phyloP scores from a whole-genome alignment of 2,888 invertebrate species.

The Teinopalpus imperialis region DNA sequence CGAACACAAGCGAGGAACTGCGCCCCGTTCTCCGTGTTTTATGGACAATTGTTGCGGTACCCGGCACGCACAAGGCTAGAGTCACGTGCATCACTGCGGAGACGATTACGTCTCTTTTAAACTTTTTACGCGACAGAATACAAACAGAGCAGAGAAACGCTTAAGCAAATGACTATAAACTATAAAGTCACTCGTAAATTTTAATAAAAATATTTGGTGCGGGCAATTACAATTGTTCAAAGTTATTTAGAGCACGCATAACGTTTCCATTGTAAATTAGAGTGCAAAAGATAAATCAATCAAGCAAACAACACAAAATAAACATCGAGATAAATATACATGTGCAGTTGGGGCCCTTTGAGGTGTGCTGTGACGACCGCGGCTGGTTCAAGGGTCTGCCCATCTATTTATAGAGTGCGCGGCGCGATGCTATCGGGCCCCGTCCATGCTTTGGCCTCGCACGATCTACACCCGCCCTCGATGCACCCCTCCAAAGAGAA shows the following conservation, averaged over 20 bases:
- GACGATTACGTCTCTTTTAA: background rate
- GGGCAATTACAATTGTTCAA: constrained; percentile 1
- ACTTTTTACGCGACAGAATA: background rate
- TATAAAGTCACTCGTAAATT: too few relatives aligned
- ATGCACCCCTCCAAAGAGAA: constrained; percentile 68
- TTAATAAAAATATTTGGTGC: too few relatives aligned
- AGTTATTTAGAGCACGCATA: constrained; percentile 2
- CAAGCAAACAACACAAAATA: constrained; percentile 25
- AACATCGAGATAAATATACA: constrained; percentile 33
- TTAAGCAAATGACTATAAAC: background rate
- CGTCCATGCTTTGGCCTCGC: constrained; percentile 58
- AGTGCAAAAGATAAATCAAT: constrained; percentile 23
- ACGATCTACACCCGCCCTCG: constrained; percentile 68
- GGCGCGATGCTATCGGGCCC: constrained; percentile 70
- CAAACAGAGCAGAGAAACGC: background rate
- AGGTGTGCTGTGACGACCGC: constrained; percentile 59
- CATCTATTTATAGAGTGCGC: constrained; percentile 74
- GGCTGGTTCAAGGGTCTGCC: constrained; percentile 77
- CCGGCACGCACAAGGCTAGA: constrained; percentile 30
- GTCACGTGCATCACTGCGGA: background rate
- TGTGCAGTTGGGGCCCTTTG: constrained; percentile 48
- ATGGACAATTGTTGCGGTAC: constrained; percentile 70
- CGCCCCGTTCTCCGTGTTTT: constrained; percentile 63
- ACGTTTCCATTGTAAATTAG: constrained; percentile 20
- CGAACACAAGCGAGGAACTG: constrained; percentile 67